Base-by-base conservation (phyloP, 2,888 invertebrate genomes). In the Habroteleia sp. region DNA sequence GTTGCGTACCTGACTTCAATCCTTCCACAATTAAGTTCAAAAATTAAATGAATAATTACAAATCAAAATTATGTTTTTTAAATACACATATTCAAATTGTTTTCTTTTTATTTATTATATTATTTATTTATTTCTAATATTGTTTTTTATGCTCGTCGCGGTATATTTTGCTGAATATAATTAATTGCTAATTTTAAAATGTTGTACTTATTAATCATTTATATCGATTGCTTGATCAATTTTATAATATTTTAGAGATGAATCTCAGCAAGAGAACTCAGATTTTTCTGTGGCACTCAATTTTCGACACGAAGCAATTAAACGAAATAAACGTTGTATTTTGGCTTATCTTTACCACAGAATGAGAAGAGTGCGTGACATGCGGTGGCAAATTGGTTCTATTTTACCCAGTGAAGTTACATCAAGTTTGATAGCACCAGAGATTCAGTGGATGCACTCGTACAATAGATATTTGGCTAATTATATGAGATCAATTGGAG, bases 341-440 rank as follows among this genome's bases (percentile, higher is more conserved):
- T 89, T 97, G 0, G 93, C 95, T 0, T 96, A 96, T 82, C 90
- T 96, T 50, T 94, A 95, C 86, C 95, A 95, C 82, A 91, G 99
- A 77, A 90, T 98, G 86, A 91, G 92, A 78, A 92, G 93, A 82
- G 92, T 99, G 13, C 92, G 94, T 80, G 93, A 94, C n/a, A 91
- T 97, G 88, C 91, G 99, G 41, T 99, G 99, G 99, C 96, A 97
- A 83, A 96, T 97, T 86, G 99, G 99, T 0, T 95, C 97, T 27
- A 94, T 97, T 41, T 88, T 99, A 56, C 98, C 98, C 0, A 88
- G 92, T 0, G 97, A 97, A 85, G 93, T 98, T 0, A 93, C 94
- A 85, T 91, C 92, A 56, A 92, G 94, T 72, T 89, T 98, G 29
- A 93, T 95, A 48, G 93, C 94, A 82, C 92, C 94, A 0, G 98